These are phyloP conservation scores for Alligator mississippiensis DNA, from an alignment of 2,113 vertebrate species.

Conservation along the genomic window DNA sequence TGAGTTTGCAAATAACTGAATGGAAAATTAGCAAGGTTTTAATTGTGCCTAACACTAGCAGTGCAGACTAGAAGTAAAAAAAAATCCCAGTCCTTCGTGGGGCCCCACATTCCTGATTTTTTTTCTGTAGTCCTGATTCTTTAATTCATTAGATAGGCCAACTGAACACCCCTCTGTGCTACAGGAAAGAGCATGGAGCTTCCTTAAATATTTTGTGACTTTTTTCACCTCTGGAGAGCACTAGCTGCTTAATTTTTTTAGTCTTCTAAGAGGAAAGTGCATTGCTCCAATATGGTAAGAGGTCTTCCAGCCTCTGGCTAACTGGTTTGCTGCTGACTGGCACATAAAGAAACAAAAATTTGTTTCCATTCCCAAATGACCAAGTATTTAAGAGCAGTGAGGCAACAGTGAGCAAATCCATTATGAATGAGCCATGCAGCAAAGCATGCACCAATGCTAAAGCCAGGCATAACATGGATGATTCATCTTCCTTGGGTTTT, in stretches of 20 bases:
- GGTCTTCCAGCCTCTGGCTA: not conserved
- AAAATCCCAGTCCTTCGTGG: not conserved
- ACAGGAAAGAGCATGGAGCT: not conserved
- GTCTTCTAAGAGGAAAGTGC: not conserved
- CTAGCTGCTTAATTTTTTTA: not conserved
- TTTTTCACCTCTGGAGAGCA: not conserved
- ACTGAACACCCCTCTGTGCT: not conserved
- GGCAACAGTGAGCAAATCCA: fast-evolving
- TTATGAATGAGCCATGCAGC: not conserved
- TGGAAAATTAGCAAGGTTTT: not conserved
- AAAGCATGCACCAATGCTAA: not conserved
- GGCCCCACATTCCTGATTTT: not conserved
- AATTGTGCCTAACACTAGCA: not conserved
- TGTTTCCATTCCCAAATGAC: not conserved
- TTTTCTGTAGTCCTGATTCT: slow-evolving; percentile 7
- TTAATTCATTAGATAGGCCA: slow-evolving; percentile 9
- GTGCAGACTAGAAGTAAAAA: not conserved
- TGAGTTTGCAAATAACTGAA: not conserved
- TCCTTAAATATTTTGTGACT: not conserved
- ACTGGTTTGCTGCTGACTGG: not conserved
- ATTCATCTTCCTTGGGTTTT: not conserved
- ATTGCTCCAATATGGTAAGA: not conserved
- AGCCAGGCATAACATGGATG: fast-evolving
- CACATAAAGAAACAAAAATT: not conserved
- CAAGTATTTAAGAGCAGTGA: not conserved